Conservation (phyloP, 2,888 invertebrate genomes). For the Conistra vaccinii region DNA sequence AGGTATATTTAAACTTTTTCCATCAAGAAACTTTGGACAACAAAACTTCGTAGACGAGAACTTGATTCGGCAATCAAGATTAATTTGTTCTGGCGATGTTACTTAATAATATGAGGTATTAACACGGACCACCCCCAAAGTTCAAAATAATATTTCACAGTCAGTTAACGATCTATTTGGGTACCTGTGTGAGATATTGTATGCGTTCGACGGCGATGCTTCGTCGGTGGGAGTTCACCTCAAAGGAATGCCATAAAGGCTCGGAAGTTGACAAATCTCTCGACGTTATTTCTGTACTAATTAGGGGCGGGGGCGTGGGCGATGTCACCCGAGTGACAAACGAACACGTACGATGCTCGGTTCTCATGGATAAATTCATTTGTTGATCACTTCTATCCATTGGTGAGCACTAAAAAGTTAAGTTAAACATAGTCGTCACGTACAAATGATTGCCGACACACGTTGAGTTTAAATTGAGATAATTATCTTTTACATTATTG, state of each 20-base stretch:
- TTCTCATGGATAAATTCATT: slow-evolving; percentile 78
- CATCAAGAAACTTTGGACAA: slow-evolving; percentile 64
- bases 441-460: slow-evolving; percentile 62
- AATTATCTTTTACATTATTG: slow-evolving; percentile 59
- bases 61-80: slow-evolving; percentile 66
- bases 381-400: slow-evolving; percentile 69
- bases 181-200: slow-evolving; percentile 74
- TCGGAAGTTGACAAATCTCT: slow-evolving; percentile 90
- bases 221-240: slow-evolving; percentile 75
- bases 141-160: slow-evolving; percentile 84
- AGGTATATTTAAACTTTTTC: slow-evolving; percentile 64
- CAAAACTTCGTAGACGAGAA: slow-evolving; percentile 69
- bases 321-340: slow-evolving; percentile 81
- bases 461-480: slow-evolving; percentile 60
- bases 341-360: slow-evolving; percentile 70
- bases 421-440: slow-evolving; percentile 68
- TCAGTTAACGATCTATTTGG: slow-evolving; percentile 87
- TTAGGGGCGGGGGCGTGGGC: slow-evolving; percentile 85
- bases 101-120: slow-evolving; percentile 66
- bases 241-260: slow-evolving; percentile 86
- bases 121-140: slow-evolving; percentile 81
- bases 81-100: slow-evolving; percentile 64
- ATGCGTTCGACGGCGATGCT: slow-evolving; percentile 65
- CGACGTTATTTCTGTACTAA: slow-evolving; percentile 89
- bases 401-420: slow-evolving; percentile 63